phyloP scores from a whole-genome alignment of 1,140 invertebrate genomes.

The Heliothis virescens region DNA sequence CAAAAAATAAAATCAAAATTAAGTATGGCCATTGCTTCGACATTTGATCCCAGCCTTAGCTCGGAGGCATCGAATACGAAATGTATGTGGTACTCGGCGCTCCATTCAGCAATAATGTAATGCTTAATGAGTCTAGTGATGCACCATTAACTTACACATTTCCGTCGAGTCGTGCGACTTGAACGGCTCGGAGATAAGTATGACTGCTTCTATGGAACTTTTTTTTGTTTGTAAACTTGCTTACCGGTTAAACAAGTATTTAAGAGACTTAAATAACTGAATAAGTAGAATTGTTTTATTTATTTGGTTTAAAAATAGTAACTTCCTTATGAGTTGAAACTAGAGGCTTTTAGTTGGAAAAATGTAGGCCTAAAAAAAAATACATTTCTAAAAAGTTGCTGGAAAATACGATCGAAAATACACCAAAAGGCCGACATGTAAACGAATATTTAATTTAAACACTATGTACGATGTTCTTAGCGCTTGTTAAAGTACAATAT shows the following conservation, averaged over 20 bases:
- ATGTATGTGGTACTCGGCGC: conserved; percentile 16
- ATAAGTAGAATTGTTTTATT: too few species aligned
- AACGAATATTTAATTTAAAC: conserved; percentile 28
- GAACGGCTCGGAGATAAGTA: neutral
- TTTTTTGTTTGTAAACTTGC: too few species aligned
- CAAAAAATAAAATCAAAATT: too few species aligned
- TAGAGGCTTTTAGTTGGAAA: too few species aligned
- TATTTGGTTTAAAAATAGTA: too few species aligned
- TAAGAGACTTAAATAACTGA: too few species aligned
- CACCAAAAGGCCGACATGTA: conserved; percentile 1
- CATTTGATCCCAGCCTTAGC: conserved; percentile 39
- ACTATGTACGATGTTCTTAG: conserved; percentile 27
- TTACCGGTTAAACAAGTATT: too few species aligned
- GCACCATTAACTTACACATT: conserved; percentile 24
- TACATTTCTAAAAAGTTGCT: too few species aligned
- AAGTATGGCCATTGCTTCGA: conserved; percentile 11
- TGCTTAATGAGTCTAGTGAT: conserved; percentile 32
- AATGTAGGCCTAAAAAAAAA: too few species aligned
- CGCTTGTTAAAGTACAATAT: conserved; percentile 37
- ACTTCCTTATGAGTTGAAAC: too few species aligned
- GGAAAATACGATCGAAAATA: neutral
- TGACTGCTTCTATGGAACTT: too few species aligned
- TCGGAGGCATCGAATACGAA: conserved; percentile 13
- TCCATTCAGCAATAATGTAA: conserved; percentile 24
- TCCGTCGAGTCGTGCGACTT: conserved; percentile 1